phyloP scores from a whole-genome alignment of 2,113 vertebrate species.

The Corythornis cristatus region DNA sequence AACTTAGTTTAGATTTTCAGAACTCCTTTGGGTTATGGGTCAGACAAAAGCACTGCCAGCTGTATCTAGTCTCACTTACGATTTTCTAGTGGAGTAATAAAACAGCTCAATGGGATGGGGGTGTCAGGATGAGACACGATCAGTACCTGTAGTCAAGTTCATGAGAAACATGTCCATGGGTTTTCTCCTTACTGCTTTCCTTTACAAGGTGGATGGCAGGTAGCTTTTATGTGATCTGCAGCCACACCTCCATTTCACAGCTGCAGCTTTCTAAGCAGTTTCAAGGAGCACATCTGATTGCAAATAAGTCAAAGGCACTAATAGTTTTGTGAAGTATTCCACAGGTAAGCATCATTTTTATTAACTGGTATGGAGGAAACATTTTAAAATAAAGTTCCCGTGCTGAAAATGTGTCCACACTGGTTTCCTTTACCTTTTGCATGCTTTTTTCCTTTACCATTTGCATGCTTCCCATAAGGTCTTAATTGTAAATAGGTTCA shows the following conservation, averaged over 20 bases:
- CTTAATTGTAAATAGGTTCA: background rate
- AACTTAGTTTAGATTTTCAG: background rate
- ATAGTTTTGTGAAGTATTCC: background rate
- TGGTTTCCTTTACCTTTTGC: background rate
- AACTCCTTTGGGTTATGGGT: background rate
- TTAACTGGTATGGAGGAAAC: background rate
- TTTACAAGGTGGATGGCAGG: background rate
- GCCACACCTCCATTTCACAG: background rate
- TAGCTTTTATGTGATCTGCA: background rate
- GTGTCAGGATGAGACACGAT: background rate
- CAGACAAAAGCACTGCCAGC: background rate
- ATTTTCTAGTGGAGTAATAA: background rate
- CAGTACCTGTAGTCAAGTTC: background rate
- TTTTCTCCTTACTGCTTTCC: background rate
- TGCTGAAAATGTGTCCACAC: background rate
- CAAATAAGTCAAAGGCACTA: background rate
- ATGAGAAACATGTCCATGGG: background rate
- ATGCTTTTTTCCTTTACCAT: too few relatives aligned
- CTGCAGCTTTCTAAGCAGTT: background rate
- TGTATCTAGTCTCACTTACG: background rate
- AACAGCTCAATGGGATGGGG: background rate
- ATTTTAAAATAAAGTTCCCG: background rate
- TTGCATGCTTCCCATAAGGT: background rate
- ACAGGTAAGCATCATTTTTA: background rate
- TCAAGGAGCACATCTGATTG: background rate